These are phyloP conservation scores for Dolomedes plantarius DNA, from an alignment of 2,888 invertebrate species.

Conservation along the genomic window DNA sequence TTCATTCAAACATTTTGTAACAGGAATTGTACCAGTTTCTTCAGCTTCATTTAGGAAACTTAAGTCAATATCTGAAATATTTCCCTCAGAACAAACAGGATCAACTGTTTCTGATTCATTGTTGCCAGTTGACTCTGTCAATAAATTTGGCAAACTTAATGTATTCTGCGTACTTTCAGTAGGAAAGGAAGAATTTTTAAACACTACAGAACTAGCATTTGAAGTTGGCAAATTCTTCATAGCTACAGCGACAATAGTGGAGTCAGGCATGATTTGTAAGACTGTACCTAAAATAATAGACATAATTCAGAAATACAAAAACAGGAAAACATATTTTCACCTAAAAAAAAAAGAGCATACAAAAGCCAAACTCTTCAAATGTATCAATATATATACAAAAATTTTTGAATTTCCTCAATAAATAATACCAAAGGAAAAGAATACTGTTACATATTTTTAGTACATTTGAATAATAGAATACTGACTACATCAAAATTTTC, in stretches of 20 bases:
- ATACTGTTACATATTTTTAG: too few relatives aligned
- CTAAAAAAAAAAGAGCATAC: too few relatives aligned
- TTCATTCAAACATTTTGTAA: slow-evolving; percentile 36
- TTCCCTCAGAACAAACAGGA: slow-evolving; percentile 55
- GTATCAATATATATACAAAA: too few relatives aligned
- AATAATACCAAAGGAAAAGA: too few relatives aligned
- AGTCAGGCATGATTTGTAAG: slow-evolving; percentile 57
- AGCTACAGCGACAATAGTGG: slow-evolving; percentile 49
- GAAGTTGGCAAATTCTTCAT: background rate
- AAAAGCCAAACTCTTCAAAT: too few relatives aligned
- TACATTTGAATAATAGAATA: too few relatives aligned
- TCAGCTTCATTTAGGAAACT: slow-evolving; percentile 63
- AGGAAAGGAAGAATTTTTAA: slow-evolving; percentile 24
- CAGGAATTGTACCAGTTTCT: slow-evolving; percentile 29
- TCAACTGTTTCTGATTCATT: slow-evolving; percentile 5
- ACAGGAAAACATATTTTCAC: too few relatives aligned
- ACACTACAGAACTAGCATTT: slow-evolving; percentile 14
- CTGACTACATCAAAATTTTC: too few relatives aligned
- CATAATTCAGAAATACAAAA: background rate
- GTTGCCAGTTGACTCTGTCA: slow-evolving; percentile 13
- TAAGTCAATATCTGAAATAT: slow-evolving; percentile 61
- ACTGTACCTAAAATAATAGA: slow-evolving; percentile 60
- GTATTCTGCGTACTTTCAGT: slow-evolving; percentile 15
- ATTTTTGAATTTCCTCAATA: too few relatives aligned
- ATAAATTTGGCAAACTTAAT: slow-evolving; percentile 22